Evolutionary conservation across 2,888 invertebrate genomes (phyloP).

Genomic region (Caenorhabditis panamensis): DNA sequence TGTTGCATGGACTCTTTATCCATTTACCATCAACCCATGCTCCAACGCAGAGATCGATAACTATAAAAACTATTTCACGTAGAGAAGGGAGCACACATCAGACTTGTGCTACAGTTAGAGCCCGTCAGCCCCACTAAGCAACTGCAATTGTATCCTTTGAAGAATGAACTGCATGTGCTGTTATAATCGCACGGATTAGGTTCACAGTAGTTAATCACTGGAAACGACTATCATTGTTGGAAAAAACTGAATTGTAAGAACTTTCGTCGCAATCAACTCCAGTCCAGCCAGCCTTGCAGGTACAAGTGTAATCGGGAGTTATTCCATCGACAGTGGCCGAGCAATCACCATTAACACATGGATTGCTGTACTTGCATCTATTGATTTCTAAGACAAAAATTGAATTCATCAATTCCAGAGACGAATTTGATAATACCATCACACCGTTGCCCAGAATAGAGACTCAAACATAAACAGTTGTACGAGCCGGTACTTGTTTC

Average conservation of each 20-base stretch:
- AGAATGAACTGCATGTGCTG: slow-evolving; percentile 55
- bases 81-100: neutral
- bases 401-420: too few species aligned
- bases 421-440: too few species aligned
- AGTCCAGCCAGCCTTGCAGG: slow-evolving; percentile 62
- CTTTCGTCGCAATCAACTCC: slow-evolving; percentile 61
- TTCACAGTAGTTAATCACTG: slow-evolving; percentile 59
- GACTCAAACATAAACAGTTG: slow-evolving; percentile 53
- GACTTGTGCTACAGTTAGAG: slow-evolving; percentile 52
- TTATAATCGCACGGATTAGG: slow-evolving; percentile 57
- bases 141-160: slow-evolving; percentile 55
- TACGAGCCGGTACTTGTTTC: slow-evolving; percentile 45
- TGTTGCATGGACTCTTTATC: slow-evolving; percentile 50
- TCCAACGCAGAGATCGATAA: slow-evolving; percentile 57
- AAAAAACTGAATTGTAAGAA: too few species aligned
- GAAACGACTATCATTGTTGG: neutral
- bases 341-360: slow-evolving; percentile 64
- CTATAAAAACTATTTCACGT: slow-evolving; percentile 21
- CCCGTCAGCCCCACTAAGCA: slow-evolving; percentile 52
- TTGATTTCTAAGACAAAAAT: slow-evolving; percentile 57
- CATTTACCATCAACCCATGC: slow-evolving; percentile 4
- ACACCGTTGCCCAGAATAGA: slow-evolving; percentile 52
- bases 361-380: slow-evolving; percentile 58
- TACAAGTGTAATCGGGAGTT: slow-evolving; percentile 42
- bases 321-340: slow-evolving; percentile 29